phyloP scores from a whole-genome alignment of 2,888 invertebrate species.

The Dasysyrphus albostriatus region DNA sequence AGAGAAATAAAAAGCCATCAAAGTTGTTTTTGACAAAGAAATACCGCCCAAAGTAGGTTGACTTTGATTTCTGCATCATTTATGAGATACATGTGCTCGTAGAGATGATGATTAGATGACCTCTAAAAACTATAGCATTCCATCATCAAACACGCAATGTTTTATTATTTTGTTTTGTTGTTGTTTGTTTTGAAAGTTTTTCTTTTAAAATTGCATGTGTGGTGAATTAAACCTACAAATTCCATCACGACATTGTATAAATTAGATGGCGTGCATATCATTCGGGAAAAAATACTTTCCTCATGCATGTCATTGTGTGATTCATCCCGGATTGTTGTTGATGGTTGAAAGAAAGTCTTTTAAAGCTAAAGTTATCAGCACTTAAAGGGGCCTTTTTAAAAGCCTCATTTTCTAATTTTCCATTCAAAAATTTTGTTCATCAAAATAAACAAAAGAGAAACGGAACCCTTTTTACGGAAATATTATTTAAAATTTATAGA shows the following conservation, averaged over 20 bases:
- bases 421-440: constrained; percentile 30
- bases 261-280: constrained; percentile 25
- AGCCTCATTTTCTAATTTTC: constrained; percentile 39
- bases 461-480: neutral
- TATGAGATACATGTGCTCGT: neutral
- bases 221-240: constrained; percentile 12
- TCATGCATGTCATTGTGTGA: constrained; percentile 1
- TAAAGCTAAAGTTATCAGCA: constrained; percentile 1
- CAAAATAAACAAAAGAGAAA: neutral
- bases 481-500: constrained; percentile 60
- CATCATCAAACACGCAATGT: constrained; percentile 46
- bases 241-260: constrained; percentile 49
- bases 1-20: neutral
- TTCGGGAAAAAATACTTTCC: neutral
- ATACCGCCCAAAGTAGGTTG: constrained; percentile 30
- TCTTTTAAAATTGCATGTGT: constrained; percentile 33
- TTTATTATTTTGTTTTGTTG: constrained; percentile 17
- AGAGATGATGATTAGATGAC: constrained; percentile 26
- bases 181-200: constrained; percentile 14
- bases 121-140: constrained; percentile 45
- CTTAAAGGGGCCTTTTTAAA: constrained; percentile 14
- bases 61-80: constrained; percentile 29
- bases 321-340: constrained; percentile 7
- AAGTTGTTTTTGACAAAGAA: neutral
- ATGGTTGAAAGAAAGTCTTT: constrained; percentile 4